These are phyloP conservation scores for Heliconius charithonia DNA, from an alignment of 2,888 invertebrate genomes.

Conservation along the genomic window DNA sequence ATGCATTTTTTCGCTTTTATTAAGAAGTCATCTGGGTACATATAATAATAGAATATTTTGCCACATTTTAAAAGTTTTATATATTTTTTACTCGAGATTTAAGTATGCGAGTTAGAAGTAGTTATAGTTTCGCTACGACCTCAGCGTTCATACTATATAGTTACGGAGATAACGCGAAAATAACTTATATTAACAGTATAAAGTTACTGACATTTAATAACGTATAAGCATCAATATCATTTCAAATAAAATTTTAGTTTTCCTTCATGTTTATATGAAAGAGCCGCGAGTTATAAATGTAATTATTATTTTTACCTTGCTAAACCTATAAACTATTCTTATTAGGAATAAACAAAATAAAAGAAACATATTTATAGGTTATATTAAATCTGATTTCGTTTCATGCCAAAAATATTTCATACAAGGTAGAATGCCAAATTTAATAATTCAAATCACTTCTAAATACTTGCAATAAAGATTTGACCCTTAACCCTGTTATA, in stretches of 20 bases:
- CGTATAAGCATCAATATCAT: not conserved
- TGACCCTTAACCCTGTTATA: constrained; percentile 42
- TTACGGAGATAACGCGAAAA: not conserved
- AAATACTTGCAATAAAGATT: constrained; percentile 40
- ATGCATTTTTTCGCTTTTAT: not conserved
- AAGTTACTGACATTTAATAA: not conserved
- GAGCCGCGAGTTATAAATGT: not conserved
- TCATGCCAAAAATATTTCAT: not conserved
- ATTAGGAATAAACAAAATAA: not conserved
- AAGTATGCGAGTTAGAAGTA: not conserved
- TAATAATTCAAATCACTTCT: constrained; percentile 35
- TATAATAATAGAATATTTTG: not conserved
- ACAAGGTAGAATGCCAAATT: constrained; percentile 13
- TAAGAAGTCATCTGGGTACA: not conserved
- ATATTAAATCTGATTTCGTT: not conserved
- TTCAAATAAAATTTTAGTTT: not conserved
- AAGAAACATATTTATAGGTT: too few species aligned
- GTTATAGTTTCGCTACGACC: not conserved
- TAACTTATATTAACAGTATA: not conserved
- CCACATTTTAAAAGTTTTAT: not conserved
- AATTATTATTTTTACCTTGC: not conserved
- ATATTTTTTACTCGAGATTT: too few species aligned
- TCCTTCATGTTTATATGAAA: not conserved
- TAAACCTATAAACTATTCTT: not conserved
- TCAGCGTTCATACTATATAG: not conserved